Conservation (phyloP, 2,888 invertebrate genomes). For the Trimorus sp. region DNA sequence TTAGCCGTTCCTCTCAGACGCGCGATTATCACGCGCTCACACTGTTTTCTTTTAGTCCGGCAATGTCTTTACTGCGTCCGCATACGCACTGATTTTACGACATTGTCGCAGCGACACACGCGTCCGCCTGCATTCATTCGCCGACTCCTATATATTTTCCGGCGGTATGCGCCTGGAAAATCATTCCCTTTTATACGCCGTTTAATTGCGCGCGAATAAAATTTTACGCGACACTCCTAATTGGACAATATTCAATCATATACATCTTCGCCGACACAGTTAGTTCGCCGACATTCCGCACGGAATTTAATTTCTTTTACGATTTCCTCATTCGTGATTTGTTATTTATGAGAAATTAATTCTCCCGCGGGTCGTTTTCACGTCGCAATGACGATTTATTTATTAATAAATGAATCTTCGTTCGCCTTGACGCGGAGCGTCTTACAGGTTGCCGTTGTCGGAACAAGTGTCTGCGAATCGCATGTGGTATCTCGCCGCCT, state of each 20-base stretch:
- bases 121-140: slow-evolving; percentile 44
- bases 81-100: slow-evolving; percentile 44
- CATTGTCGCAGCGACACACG: slow-evolving; percentile 46
- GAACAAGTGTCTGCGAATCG: slow-evolving; percentile 60
- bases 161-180: slow-evolving; percentile 24
- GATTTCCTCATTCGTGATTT: too few species aligned
- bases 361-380: neutral
- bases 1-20: slow-evolving; percentile 51
- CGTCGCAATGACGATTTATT: neutral
- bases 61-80: slow-evolving; percentile 58
- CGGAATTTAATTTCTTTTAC: too few species aligned
- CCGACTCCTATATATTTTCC: slow-evolving; percentile 24
- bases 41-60: slow-evolving; percentile 56
- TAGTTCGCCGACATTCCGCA: neutral
- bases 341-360: too few species aligned
- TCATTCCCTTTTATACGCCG: slow-evolving; percentile 19
- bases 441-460: slow-evolving; percentile 51
- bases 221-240: slow-evolving; percentile 31
- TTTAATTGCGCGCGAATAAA: slow-evolving; percentile 39
- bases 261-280: neutral
- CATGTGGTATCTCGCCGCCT: slow-evolving; percentile 54
- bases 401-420: neutral
- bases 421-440: neutral
- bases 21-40: slow-evolving; percentile 47
- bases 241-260: slow-evolving; percentile 29